Base-by-base conservation (phyloP, 2,888 invertebrate genomes). In the Andrena fulva region DNA sequence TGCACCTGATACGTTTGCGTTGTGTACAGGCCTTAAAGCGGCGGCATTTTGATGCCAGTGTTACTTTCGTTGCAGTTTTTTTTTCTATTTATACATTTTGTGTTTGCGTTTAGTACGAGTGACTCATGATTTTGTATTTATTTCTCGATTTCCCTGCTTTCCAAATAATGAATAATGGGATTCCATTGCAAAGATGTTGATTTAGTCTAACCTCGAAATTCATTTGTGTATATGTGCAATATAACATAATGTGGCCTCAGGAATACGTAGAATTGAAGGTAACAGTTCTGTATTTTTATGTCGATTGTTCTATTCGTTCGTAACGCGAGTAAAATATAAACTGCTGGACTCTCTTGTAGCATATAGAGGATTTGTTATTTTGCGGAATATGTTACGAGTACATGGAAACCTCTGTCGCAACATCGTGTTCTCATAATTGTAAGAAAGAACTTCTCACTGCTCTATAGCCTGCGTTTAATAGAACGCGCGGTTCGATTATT, bases 351-450 rank as follows among this genome's bases (percentile, higher is more conserved):
- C 12, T 63, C 69, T 92, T 93, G 50, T 84, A 95, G 95, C 91
- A 91, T 76, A 91, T 95, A 64, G 95, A 95, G 77, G 92, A 93
- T 35, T 89, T 94, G 10, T 87, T 95, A 24, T 87, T 94, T 29
- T 95, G 95, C 90, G 93, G 94, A 12, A 95, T 95, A 82, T 95
- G 95, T 80, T 95, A 95, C 84, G 95, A 95, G 27, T 94, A 93
- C 80, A 93, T 95, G 87, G 91, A 94, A 56, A 95, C 94, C 24
- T 92, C 94, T n/a, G 94, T 95, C 82, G 93, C 95, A 52, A 94
- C 95, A 27, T 92, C 93, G 5, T 95, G 95, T 80, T 95, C 95
- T 2, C 95, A 95, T 85, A 95, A 94, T 83, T 95, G 95, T 95
- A 93, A 94, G 94, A 84, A 59, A 48, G 27, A 63, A 27, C 10